phyloP scores from a whole-genome alignment of 2,113 vertebrate species.

The Pithys albifrons region DNA sequence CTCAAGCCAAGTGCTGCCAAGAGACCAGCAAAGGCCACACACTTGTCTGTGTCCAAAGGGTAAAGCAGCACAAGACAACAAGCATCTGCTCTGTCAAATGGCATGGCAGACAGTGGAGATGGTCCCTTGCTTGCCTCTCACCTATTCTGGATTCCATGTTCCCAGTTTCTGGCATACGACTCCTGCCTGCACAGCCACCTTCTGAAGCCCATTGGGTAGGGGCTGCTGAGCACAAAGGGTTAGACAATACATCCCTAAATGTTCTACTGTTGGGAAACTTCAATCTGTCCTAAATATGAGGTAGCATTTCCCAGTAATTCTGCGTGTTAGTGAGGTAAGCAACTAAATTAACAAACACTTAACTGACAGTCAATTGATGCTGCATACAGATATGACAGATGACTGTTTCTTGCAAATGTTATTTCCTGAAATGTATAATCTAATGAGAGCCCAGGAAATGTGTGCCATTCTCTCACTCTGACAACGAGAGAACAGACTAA shows the following conservation, averaged over 20 bases:
- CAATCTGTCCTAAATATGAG: neutral
- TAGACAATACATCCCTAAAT: neutral
- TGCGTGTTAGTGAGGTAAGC: neutral
- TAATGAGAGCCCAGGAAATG: neutral
- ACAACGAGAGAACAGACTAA: neutral
- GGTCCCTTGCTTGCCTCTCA: neutral
- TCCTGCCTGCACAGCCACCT: neutral
- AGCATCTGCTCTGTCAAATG: neutral
- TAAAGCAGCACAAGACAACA: neutral
- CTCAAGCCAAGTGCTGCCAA: fast-evolving
- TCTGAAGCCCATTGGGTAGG: neutral
- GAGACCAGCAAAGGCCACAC: neutral
- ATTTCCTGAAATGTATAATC: neutral
- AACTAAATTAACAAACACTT: neutral
- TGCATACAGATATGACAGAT: neutral
- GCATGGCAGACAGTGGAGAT: neutral
- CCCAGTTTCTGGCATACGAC: fast-evolving
- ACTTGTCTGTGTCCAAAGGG: neutral
- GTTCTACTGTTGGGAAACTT: neutral
- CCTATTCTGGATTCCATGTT: neutral
- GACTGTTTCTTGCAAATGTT: neutral
- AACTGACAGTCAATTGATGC: neutral
- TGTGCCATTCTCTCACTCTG: neutral
- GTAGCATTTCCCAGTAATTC: neutral
- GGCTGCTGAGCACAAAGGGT: neutral